phyloP scores from a whole-genome alignment of 2,113 vertebrate species.

The Macroglossus sobrinus region DNA sequence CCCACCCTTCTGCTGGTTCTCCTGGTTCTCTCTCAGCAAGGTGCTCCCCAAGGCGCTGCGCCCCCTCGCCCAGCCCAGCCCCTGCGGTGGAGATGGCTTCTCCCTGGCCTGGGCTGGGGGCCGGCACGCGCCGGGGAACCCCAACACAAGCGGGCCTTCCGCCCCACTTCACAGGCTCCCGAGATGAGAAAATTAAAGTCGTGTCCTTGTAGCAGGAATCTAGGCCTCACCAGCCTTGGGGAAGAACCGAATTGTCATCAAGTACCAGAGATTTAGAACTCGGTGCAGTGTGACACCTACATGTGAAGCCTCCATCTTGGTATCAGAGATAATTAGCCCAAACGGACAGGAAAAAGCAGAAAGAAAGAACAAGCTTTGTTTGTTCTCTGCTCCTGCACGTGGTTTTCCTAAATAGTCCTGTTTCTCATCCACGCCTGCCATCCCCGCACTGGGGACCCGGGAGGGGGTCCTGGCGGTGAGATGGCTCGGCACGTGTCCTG shows the following conservation, averaged over 20 bases:
- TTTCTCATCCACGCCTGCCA: neutral
- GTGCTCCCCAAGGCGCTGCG: rapidly evolving
- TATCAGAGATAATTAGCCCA: neutral
- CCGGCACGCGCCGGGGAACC: rapidly evolving
- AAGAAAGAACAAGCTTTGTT: rapidly evolving
- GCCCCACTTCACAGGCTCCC: neutral
- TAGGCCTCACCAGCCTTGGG: neutral
- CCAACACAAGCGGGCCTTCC: rapidly evolving
- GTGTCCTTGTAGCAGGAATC: neutral
- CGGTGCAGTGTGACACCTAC: rapidly evolving
- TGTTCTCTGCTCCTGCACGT: too few relatives aligned
- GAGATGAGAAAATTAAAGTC: rapidly evolving
- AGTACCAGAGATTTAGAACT: neutral
- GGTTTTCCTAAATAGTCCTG: neutral
- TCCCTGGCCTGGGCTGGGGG: neutral
- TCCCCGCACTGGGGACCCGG: rapidly evolving
- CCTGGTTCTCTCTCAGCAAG: neutral
- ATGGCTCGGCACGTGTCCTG: rapidly evolving
- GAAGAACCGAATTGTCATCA: neutral
- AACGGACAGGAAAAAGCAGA: neutral
- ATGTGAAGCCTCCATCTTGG: neutral
- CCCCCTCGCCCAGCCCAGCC: neutral
- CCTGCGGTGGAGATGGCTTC: rapidly evolving
- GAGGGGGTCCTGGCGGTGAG: neutral
- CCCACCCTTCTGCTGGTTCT: neutral